Percentiles rank a stretch among this genome's conserved stretches.
phyloP scores from a whole-genome alignment of 2,113 vertebrate genomes.

The Sphaerodactylus townsendi region DNA sequence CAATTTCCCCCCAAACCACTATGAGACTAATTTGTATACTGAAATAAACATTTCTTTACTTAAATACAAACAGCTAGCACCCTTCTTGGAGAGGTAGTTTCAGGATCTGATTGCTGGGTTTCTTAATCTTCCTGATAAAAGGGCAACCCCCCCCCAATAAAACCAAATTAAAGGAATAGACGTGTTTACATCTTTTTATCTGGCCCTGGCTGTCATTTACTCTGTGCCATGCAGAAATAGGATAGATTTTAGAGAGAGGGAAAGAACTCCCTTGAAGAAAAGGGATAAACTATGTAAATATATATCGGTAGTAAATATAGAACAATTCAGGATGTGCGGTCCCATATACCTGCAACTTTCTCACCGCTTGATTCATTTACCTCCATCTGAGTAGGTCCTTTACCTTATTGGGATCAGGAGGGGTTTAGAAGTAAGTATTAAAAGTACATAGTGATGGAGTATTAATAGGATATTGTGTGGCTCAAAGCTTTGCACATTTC shows the following conservation, averaged over 20 bases:
- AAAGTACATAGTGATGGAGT: background rate
- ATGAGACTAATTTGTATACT: conserved; percentile 72
- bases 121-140: background rate
- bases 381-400: background rate
- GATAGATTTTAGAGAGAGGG: background rate
- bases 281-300: background rate
- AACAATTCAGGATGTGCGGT: background rate
- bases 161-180: background rate
- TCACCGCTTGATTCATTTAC: background rate
- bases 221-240: background rate
- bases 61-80: conserved; percentile 33
- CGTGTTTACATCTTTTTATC: background rate
- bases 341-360: background rate
- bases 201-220: background rate
- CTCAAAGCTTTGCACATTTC: too few relatives aligned
- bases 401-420: too few relatives aligned
- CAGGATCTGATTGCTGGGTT: too few relatives aligned
- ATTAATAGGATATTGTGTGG: too few relatives aligned
- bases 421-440: background rate
- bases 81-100: conserved; percentile 7
- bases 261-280: background rate
- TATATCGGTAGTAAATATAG: background rate
- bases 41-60: conserved; percentile 74
- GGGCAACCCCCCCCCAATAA: background rate
- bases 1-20: conserved; percentile 44